A percentile compares a stretch with the other conserved stretches of the same genome.
Evolutionary conservation across 2,888 invertebrate genomes (phyloP).

Genomic region (Erebia aethiops): DNA sequence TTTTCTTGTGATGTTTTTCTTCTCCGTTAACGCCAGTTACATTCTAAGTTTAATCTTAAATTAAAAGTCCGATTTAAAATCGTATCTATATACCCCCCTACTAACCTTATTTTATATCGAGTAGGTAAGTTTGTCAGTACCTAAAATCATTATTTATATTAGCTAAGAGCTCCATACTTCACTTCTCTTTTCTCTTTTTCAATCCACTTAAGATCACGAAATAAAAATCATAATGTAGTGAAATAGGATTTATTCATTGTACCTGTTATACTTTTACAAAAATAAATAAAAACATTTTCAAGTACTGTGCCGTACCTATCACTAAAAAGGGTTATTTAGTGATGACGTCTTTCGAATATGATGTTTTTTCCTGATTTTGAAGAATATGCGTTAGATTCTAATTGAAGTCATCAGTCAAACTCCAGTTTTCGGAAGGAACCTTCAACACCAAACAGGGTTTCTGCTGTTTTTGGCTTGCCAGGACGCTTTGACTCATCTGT

Average conservation of each 20-base stretch:
- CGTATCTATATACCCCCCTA: too few relatives aligned
- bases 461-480: constrained; percentile 79
- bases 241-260: not conserved
- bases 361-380: not conserved
- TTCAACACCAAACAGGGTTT: constrained; percentile 80
- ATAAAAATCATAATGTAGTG: not conserved
- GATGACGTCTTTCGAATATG: too few relatives aligned
- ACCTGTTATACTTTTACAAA: not conserved
- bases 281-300: not conserved
- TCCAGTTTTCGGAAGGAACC: constrained; percentile 81
- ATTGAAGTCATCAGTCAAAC: constrained; percentile 54
- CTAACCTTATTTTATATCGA: too few relatives aligned
- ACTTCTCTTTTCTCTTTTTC: not conserved
- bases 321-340: too few relatives aligned
- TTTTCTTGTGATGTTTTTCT: too few relatives aligned
- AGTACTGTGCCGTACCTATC: too few relatives aligned
- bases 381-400: not conserved
- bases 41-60: too few relatives aligned
- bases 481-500: constrained; percentile 81
- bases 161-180: not conserved
- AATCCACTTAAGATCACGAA: not conserved
- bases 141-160: too few relatives aligned
- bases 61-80: too few relatives aligned
- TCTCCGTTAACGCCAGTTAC: too few relatives aligned
- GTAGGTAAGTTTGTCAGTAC: too few relatives aligned